A percentile compares a stretch with the other conserved stretches of the same genome.
These are phyloP conservation scores for Triplophysa dalaica DNA, from an alignment of 2,113 vertebrate species.

Conservation along the genomic window DNA sequence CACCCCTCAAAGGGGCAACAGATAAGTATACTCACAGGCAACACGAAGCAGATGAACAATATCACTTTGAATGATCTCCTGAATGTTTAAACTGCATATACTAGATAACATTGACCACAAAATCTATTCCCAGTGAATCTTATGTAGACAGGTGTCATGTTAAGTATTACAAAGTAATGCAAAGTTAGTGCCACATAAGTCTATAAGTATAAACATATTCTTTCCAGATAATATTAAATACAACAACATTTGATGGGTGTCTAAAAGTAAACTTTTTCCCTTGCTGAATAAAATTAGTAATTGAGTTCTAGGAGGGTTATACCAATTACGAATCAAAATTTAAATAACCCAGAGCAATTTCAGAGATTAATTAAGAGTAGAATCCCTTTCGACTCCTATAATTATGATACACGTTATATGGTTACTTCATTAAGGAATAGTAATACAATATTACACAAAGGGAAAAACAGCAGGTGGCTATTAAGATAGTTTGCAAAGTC, in stretches of 20 bases:
- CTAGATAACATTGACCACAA: neutral
- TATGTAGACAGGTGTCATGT: neutral
- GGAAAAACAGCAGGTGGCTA: conserved; percentile 8
- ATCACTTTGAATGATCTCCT: neutral
- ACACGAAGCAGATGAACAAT: neutral
- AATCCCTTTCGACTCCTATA: neutral
- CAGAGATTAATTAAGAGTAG: neutral
- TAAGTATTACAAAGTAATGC: neutral
- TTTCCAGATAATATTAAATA: neutral
- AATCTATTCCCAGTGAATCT: neutral
- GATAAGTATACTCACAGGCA: neutral
- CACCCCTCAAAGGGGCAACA: conserved; percentile 9
- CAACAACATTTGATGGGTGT: neutral
- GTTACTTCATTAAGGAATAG: neutral
- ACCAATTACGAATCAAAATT: neutral
- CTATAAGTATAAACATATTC: too few relatives aligned
- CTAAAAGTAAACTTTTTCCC: too few relatives aligned
- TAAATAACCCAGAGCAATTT: neutral
- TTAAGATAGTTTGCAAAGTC: neutral
- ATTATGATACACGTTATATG: neutral
- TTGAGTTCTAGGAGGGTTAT: too few relatives aligned
- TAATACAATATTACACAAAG: neutral
- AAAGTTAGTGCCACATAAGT: too few relatives aligned
- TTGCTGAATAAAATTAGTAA: too few relatives aligned
- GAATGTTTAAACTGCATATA: neutral